These are phyloP conservation scores for Gallinago solitaria DNA, from an alignment of 2,797 vertebrate genomes.

Conservation along the genomic window DNA sequence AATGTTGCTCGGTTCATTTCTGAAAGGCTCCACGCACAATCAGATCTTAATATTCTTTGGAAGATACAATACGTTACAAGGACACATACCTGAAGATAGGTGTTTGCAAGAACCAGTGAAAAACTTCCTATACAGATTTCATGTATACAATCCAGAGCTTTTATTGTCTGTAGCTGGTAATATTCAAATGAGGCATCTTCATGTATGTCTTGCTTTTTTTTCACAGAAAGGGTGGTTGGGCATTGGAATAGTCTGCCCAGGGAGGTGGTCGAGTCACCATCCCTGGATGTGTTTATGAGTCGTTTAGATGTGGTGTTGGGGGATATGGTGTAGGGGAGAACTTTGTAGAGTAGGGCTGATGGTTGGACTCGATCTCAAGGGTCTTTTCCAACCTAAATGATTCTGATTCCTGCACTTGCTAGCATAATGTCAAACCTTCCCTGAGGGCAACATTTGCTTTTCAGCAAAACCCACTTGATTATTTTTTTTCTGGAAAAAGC, in stretches of 20 bases:
- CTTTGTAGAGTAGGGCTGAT: too few relatives aligned
- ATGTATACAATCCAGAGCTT: background rate
- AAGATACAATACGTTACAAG: accelerated
- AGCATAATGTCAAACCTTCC: background rate
- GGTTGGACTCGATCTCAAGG: too few relatives aligned
- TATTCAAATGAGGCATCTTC: background rate
- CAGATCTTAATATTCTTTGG: background rate
- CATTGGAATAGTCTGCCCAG: too few relatives aligned
- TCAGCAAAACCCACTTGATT: background rate
- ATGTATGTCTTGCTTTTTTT: background rate
- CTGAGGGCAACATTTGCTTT: background rate
- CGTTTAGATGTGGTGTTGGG: too few relatives aligned
- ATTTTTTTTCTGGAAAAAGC: background rate
- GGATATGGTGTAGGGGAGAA: too few relatives aligned
- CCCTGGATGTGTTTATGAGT: too few relatives aligned
- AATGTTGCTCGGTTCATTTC: background rate
- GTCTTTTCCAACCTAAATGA: too few relatives aligned
- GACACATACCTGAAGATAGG: accelerated
- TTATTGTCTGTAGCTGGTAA: background rate
- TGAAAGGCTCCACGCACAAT: background rate
- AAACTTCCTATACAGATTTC: background rate
- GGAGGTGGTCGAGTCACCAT: too few relatives aligned
- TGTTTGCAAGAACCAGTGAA: background rate
- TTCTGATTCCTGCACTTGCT: background rate
- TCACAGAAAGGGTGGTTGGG: too few relatives aligned